phyloP scores from a whole-genome alignment of 2,797 vertebrate species.

The Eulemur coronatus region DNA sequence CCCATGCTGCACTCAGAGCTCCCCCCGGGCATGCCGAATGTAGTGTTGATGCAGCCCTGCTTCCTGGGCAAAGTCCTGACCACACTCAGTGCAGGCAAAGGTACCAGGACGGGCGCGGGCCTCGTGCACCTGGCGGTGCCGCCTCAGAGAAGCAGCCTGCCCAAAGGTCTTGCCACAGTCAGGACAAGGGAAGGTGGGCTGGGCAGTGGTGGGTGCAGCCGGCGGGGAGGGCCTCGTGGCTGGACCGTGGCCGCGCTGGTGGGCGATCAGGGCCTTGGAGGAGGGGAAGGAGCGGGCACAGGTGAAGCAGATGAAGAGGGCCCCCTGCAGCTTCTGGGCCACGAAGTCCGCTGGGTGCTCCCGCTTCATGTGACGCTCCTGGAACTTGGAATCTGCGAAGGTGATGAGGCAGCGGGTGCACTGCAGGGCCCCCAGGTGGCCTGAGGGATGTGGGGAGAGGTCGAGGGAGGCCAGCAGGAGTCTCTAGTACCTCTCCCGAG shows the following conservation, averaged over 20 bases:
- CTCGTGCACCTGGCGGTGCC: slow-evolving; percentile 84
- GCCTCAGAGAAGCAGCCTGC: slow-evolving; percentile 85
- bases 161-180: slow-evolving; percentile 83
- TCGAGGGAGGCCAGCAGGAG: neutral
- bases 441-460: slow-evolving; percentile 70
- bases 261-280: slow-evolving; percentile 89
- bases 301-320: slow-evolving; percentile 91
- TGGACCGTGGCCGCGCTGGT: slow-evolving; percentile 90
- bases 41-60: slow-evolving; percentile 89
- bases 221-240: slow-evolving; percentile 80
- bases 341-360: slow-evolving; percentile 91
- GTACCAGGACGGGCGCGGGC: slow-evolving; percentile 65
- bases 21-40: slow-evolving; percentile 80
- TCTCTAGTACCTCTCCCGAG: neutral
- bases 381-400: slow-evolving; percentile 92
- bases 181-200: slow-evolving; percentile 82
- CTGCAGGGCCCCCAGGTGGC: slow-evolving; percentile 87
- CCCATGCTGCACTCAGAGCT: slow-evolving; percentile 51
- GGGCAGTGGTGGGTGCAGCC: slow-evolving; percentile 82
- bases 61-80: slow-evolving; percentile 89
- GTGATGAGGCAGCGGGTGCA: slow-evolving; percentile 93
- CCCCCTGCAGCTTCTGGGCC: slow-evolving; percentile 90
- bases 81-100: slow-evolving; percentile 91
- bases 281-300: slow-evolving; percentile 88
- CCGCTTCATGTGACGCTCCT: slow-evolving; percentile 92